Evolutionary conservation across 2,113 vertebrate species (phyloP), one percentile per base, ranked within the genome.

Genomic region (Oreochromis spilurus): DNA sequence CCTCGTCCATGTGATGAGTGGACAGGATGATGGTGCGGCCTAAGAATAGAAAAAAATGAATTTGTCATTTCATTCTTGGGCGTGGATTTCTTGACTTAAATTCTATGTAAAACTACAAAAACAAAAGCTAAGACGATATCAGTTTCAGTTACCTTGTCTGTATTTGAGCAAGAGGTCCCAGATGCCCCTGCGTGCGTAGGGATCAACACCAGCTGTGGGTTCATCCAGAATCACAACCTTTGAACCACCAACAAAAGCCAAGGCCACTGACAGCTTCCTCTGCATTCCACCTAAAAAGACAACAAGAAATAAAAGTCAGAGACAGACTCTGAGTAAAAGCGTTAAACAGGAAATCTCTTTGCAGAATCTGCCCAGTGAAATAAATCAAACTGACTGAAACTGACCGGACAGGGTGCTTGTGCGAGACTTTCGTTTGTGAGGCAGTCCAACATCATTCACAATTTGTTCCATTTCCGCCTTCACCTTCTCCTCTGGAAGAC

Each of bases 1-100:
- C 99, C 85, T 99, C 99, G 26, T 99, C 99, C 99, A 99, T 99
- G 95, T 99, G 99, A 84, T 99, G 99, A 0, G 99, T 99, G 84
- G 98, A 99, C 8, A 99, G 97, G 91, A 99, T 98, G 90, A 99
- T 99, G 45, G 99, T 99, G 57, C 98, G 97, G 40, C 97, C 99
- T 99, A 91, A 55, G 2, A 19, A 12, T 26, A 24, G n/a, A 55
- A 60, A 16, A 83, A 3, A 17, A 0, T 72, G 14, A 9, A 80
- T 83, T 31, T 43, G 24, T 29, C 26, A 53, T 14, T 16, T 21
- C 19, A 57, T 40, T 43, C 52, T 24, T 53, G 29, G 14, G 4
- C 12, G 7, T 31, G 19, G 16, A 67, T 24, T 10, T 29, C 5
- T 67, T 84, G 21, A 34, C 9, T 29, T 7, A 9, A 38, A 14